Percentiles rank a stretch among this genome's conserved stretches.
These are phyloP conservation scores for cattle (Bos taurus) DNA, from an alignment of 2,113 vertebrate species.

Conservation along the genomic window DNA sequence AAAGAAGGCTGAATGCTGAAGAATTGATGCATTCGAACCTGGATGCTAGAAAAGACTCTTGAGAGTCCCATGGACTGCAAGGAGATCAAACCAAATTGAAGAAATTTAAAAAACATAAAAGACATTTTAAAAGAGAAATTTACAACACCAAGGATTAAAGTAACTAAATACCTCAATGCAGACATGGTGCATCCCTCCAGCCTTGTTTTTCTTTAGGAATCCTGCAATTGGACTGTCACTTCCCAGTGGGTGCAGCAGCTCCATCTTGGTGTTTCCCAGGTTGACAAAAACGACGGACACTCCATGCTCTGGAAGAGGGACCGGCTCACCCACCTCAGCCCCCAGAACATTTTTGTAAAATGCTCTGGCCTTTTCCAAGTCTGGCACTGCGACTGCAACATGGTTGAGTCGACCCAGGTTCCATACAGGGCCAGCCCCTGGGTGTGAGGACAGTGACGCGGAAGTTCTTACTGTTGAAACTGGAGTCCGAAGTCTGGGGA, in stretches of 20 bases:
- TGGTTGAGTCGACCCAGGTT: slow-evolving; percentile 93
- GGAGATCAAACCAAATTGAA: neutral
- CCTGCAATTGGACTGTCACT: slow-evolving; percentile 90
- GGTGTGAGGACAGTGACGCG: slow-evolving; percentile 56
- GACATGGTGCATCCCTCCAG: slow-evolving; percentile 96
- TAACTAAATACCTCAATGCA: slow-evolving; percentile 92
- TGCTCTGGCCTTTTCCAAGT: slow-evolving; percentile 88
- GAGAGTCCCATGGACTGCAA: neutral
- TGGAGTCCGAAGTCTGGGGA: slow-evolving; percentile 68
- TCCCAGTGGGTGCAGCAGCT: slow-evolving; percentile 94
- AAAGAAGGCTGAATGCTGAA: neutral
- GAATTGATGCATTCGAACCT: neutral
- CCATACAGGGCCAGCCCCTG: slow-evolving; percentile 83
- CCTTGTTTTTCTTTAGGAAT: slow-evolving; percentile 93
- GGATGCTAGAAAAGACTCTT: neutral
- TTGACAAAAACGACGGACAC: slow-evolving; percentile 96
- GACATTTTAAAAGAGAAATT: neutral
- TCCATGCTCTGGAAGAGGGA: slow-evolving; percentile 92
- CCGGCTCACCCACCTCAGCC: slow-evolving; percentile 87
- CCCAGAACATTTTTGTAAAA: slow-evolving; percentile 91
- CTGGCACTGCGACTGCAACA: slow-evolving; percentile 93
- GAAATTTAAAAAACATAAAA: neutral
- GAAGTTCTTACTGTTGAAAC: slow-evolving; percentile 56
- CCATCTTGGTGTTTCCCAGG: slow-evolving; percentile 95
- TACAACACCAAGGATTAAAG: neutral